Base-by-base conservation (phyloP, 2,888 invertebrate genomes). In the Stegana nigrithorax region DNA sequence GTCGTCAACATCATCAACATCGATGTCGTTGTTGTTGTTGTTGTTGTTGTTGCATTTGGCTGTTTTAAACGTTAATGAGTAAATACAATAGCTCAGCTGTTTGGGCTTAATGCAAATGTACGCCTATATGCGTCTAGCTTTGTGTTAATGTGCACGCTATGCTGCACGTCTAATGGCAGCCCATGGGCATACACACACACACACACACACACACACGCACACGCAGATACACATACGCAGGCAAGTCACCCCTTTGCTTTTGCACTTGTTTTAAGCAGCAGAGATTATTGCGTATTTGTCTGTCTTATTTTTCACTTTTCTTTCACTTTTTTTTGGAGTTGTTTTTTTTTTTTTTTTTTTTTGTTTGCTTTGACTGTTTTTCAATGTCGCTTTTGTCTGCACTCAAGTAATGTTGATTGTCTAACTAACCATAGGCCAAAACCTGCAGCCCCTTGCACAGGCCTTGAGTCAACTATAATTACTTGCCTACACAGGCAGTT, bases 31-130 rank as follows among this genome's bases (percentile, higher is more conserved):
- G 21, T n/a, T 36, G 36, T 8, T 17, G n/a, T 44, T 44, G 44
- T 44, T 44, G 44, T 10, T 17, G n/a, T 1, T 32, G 32, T 19
- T 44, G 14, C 17, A 2, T 45, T 23, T 10, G 3, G 5, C n/a
- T 51, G 26, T 55, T 55, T 21, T 21, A 36, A 36, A 69, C 73
- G 73, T 75, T 75, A 75, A 75, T 75, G 75, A 78, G 78, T 78
- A 67, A 78, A 75, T 74, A 77, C 68, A 71, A 75, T 68, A 60
- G 70, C 75, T 75, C 78, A 75, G 78, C 75, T 75, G 78, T 75
- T 75, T 77, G 44, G 50, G n/a, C 8, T 75, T 77, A 74, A 75
- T 29, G 19, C 29, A 51, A 51, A 51, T 51, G 26, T 26, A n/a
- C n/a, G n/a, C n/a, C n/a, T n/a, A 29, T 51, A 19, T 51, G 4